Percentiles rank a stretch among this genome's conserved stretches.
Evolutionary conservation across 2,797 vertebrate genomes (phyloP).

Genomic region (Rhynchonycteris naso): DNA sequence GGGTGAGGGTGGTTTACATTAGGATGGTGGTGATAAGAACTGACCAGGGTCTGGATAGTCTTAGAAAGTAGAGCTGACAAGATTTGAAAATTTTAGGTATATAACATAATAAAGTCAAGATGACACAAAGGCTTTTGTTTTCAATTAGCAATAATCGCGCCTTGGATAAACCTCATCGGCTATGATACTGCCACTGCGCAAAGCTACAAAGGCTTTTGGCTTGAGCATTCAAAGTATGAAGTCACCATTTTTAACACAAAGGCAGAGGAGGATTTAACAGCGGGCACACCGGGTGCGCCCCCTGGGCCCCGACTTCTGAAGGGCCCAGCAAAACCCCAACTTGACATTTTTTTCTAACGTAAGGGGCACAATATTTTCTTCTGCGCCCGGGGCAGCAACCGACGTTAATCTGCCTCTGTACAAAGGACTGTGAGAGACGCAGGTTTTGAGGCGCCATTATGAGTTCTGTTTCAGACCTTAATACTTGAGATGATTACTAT

Average conservation of each 20-base stretch:
- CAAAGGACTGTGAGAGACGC: background rate
- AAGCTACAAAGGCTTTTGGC: background rate
- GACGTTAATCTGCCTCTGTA: background rate
- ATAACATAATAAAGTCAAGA: background rate
- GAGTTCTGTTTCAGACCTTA: background rate
- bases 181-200: too few species aligned
- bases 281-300: too few species aligned
- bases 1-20: background rate
- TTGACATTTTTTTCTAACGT: too few species aligned
- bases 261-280: too few species aligned
- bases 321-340: too few species aligned
- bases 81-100: conserved; percentile 11
- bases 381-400: too few species aligned
- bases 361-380: too few species aligned
- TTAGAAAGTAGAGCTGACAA: background rate
- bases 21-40: background rate
- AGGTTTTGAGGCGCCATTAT: background rate
- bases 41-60: background rate
- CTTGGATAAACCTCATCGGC: too few species aligned
- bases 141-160: too few species aligned
- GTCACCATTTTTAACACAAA: background rate
- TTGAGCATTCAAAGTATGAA: background rate
- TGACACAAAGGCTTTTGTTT: background rate
- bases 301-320: too few species aligned
- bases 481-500: background rate